phyloP scores from a whole-genome alignment of 2,888 invertebrate species.

The Epinotia demarniana region DNA sequence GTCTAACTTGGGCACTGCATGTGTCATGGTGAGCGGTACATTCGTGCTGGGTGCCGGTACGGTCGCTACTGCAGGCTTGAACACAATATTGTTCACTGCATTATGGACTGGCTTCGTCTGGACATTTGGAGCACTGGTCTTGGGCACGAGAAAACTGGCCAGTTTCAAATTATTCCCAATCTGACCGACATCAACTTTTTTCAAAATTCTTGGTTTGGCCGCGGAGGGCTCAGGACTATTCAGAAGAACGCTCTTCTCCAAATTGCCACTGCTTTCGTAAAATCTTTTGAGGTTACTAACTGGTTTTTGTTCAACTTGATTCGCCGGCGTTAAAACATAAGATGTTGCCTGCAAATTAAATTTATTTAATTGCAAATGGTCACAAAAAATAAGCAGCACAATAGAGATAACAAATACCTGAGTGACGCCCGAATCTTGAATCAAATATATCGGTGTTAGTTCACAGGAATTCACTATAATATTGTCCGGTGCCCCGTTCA shows the following conservation, averaged over 20 bases:
- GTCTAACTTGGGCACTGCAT: slow-evolving; percentile 67
- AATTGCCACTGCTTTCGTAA: slow-evolving; percentile 80
- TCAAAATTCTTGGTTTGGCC: slow-evolving; percentile 63
- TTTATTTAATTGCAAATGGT: slow-evolving; percentile 46
- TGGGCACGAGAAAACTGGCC: slow-evolving; percentile 74
- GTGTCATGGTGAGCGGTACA: slow-evolving; percentile 47
- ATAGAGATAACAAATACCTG: slow-evolving; percentile 64
- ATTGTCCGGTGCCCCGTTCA: slow-evolving; percentile 72
- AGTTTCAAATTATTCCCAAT: slow-evolving; percentile 74
- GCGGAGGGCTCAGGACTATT: slow-evolving; percentile 54
- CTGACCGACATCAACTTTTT: slow-evolving; percentile 63
- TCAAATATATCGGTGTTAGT: slow-evolving; percentile 77
- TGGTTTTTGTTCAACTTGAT: slow-evolving; percentile 63
- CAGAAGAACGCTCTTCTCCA: slow-evolving; percentile 67
- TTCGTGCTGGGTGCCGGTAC: slow-evolving; percentile 48
- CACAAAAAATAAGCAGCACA: slow-evolving; percentile 43
- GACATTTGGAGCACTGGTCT: slow-evolving; percentile 56
- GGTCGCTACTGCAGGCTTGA: slow-evolving; percentile 64
- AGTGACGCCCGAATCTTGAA: slow-evolving; percentile 73
- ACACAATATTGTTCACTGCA: slow-evolving; percentile 58
- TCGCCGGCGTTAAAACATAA: slow-evolving; percentile 67
- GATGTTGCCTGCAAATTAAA: slow-evolving; percentile 67
- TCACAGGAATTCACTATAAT: slow-evolving; percentile 76
- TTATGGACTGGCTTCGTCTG: slow-evolving; percentile 29
- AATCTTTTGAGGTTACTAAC: slow-evolving; percentile 77